Evolutionary conservation across 2,113 vertebrate genomes (phyloP).

Genomic region (Chionis minor): DNA sequence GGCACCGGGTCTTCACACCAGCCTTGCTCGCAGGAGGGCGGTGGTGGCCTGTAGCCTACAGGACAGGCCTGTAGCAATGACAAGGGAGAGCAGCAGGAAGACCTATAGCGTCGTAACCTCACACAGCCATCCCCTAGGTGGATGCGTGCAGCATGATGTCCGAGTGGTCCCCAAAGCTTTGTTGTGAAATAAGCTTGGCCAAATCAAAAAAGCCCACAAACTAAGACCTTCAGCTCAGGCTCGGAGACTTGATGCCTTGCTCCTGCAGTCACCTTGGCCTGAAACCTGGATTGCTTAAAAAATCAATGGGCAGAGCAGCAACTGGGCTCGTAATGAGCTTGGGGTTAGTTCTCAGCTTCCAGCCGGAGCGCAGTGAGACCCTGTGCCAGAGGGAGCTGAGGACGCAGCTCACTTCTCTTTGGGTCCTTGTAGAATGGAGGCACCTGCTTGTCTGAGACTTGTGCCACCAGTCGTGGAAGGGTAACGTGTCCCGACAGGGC

Average conservation of each 20-base stretch:
- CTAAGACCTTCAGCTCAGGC: neutral
- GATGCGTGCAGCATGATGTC: neutral
- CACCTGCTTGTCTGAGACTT: neutral
- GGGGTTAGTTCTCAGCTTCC: neutral
- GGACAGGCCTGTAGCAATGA: neutral
- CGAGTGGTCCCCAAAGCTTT: neutral
- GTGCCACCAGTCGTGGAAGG: fast-evolving
- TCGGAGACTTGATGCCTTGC: neutral
- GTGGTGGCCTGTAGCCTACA: neutral
- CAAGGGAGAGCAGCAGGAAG: neutral
- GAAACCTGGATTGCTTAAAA: neutral
- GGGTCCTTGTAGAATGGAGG: neutral
- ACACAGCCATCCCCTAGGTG: neutral
- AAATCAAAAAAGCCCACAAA: neutral
- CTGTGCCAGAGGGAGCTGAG: fast-evolving
- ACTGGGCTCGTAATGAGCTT: neutral
- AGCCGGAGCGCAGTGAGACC: neutral
- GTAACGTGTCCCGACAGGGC: fast-evolving
- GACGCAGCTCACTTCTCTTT: neutral
- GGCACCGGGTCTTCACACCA: neutral
- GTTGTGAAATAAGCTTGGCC: neutral
- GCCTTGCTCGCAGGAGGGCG: neutral
- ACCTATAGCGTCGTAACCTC: neutral
- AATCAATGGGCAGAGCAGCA: neutral
- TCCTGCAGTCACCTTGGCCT: neutral